Evolutionary conservation across 2,797 vertebrate species (phyloP), one percentile per base, ranked within the genome.

Genomic region (Chanos chanos): DNA sequence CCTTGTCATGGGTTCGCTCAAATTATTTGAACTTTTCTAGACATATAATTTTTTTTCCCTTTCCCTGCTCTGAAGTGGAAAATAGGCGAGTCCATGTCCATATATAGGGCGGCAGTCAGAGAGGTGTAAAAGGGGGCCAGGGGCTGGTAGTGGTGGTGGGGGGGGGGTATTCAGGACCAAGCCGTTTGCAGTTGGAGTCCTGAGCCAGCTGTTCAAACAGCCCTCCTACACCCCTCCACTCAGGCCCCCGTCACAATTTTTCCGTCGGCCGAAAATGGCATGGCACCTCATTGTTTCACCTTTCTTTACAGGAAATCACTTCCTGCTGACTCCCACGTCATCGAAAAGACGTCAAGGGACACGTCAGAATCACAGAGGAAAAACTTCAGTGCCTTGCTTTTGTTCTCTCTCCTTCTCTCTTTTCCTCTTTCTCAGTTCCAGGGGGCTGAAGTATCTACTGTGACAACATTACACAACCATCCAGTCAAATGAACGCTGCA

Each of bases 171-270:
- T 13, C 28, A 39, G 52, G 28, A 64, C 22, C 50, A 28, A 50
- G 58, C 52, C 34, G 40, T 31, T 61, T 60, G 48, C 41, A 16
- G 5, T 4, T 27, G 16, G 27, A 50, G 37, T 71, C 41, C 61
- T 55, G 51, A 55, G 47, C 54, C 69, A 59, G 66, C 71, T 75
- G 66, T 53, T 75, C 39, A 66, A 73, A 73, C 59, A 64, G 55
- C 45, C 58, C 8, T 21, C 8, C 18, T 52, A 61, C 43, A 48
- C 58, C 24, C 50, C 7, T 33, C 21, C 15, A 19, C 47, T 65
- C 40, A 43, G 27, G 13, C 45, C 31, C 22, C 41, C 41, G 9
- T 51, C 27, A 15, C 0, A 22, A 61, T 61, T 56, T 60, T 51
- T 43, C 60, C 16, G 33, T 15, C 15, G 45, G 48, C 28, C 37